Evolutionary conservation across 2,888 invertebrate genomes (phyloP), one percentile per base, ranked within the genome.

Genomic region (Steinernema scapterisci): DNA sequence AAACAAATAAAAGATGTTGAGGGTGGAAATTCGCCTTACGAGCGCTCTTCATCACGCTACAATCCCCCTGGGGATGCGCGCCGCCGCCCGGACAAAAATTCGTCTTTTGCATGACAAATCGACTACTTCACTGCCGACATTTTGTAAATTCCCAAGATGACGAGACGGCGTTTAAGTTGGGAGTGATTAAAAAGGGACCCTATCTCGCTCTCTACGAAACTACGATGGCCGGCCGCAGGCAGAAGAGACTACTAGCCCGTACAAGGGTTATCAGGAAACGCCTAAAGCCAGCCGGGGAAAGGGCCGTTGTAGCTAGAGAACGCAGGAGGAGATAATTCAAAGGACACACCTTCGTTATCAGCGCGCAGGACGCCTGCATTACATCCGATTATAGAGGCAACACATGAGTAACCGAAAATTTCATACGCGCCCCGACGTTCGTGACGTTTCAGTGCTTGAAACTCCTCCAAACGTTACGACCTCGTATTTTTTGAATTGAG

Each of bases 1-100:
- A 63, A 63, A 63, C 63, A 63, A 63, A 63, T 63, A 63, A 63
- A 63, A 63, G 63, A 63, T 63, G 63, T 63, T 63, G 63, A 63
- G 63, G 54, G 63, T 13, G 27, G 63, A 63, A 63, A 63, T 63
- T 63, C 63, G 63, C 31, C 63, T 63, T 63, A 63, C 63, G 63
- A 63, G 63, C 63, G 63, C 63, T 63, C 63, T 63, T 63, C 63
- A 63, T 63, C 63, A 63, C 63, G 63, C 63, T 63, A 63, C 63
- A n/a, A 13, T 63, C 63, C 63, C 63, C 63, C 63, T 5, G 16
- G 63, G 63, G 63, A 63, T n/a, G 54, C 9, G 19, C 16, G n/a
- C 6, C 63, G 63, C 16, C 38, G 63, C 38, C 11, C 31, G 31
- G 63, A 63, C 63, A 63, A 31, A 63, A 63, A 63, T 63, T 63